These are phyloP conservation scores for Montipora foliosa DNA, from an alignment of 64 coral and sea anemone species.

Conservation along the genomic window DNA sequence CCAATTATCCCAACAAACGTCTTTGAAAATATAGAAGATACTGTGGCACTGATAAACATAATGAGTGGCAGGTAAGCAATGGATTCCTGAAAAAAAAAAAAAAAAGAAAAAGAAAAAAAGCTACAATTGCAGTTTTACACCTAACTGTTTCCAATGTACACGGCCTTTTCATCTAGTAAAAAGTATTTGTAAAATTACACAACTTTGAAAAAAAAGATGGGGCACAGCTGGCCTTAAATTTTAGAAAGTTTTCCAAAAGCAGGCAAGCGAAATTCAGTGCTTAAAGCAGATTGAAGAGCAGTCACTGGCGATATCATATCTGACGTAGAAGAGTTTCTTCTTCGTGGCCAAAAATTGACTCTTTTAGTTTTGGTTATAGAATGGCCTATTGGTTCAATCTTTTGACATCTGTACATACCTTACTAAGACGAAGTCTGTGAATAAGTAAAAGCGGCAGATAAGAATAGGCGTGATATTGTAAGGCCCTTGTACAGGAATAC, in stretches of 20 bases:
- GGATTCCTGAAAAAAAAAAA: not conserved
- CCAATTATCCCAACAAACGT: not conserved
- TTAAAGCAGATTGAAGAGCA: too few species aligned
- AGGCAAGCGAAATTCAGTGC: too few species aligned
- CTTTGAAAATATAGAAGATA: constrained; percentile 12
- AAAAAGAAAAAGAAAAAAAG: not conserved
- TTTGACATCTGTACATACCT: not conserved
- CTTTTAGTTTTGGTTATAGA: too few species aligned
- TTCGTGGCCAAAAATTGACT: too few species aligned
- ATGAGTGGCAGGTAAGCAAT: constrained; percentile 17
- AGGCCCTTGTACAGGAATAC: not conserved
- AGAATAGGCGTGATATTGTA: not conserved
- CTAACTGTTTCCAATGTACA: not conserved
- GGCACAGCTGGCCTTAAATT: too few species aligned
- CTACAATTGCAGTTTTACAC: not conserved
- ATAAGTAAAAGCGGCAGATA: constrained; percentile 10
- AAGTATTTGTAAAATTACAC: too few species aligned
- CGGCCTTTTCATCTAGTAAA: too few species aligned
- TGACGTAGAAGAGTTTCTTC: too few species aligned
- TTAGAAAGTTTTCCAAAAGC: too few species aligned
- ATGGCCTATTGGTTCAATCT: not conserved
- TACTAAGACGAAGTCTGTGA: not conserved
- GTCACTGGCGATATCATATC: too few species aligned
- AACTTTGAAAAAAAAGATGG: too few species aligned
- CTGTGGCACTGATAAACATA: constrained; percentile 18